phyloP scores from a whole-genome alignment of 2,797 vertebrate genomes.

The Philypnodon macrostomus region DNA sequence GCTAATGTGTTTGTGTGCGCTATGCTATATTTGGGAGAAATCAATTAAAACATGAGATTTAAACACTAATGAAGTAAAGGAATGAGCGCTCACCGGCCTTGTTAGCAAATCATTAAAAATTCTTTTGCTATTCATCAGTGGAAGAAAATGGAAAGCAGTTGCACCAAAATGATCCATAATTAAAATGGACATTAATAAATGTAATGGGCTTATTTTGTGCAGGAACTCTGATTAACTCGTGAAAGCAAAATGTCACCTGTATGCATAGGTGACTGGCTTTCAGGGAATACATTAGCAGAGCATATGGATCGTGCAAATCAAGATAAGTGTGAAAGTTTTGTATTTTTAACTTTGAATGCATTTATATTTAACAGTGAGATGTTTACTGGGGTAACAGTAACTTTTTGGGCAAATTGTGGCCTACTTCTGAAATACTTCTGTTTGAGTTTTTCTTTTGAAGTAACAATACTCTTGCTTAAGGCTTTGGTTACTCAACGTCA shows the following conservation, averaged over 20 bases:
- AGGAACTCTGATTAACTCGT: conserved; percentile 51
- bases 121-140: conserved; percentile 48
- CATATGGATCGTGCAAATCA: conserved; percentile 38
- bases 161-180: conserved; percentile 53
- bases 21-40: conserved; percentile 25
- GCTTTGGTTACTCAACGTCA: too few relatives aligned
- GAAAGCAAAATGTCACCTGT: conserved; percentile 57
- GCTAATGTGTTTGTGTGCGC: conserved; percentile 21
- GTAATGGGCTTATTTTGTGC: conserved; percentile 54
- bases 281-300: conserved; percentile 31
- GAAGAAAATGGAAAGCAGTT: conserved; percentile 58
- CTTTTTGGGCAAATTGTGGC: too few relatives aligned
- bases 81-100: conserved; percentile 32
- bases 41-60: conserved; percentile 40
- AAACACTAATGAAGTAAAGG: conserved; percentile 44
- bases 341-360: too few relatives aligned
- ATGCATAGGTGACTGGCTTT: conserved; percentile 29
- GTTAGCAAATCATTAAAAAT: conserved; percentile 54
- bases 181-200: conserved; percentile 71
- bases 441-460: too few relatives aligned
- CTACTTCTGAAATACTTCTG: not conserved
- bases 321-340: conserved; percentile 15
- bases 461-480: too few relatives aligned
- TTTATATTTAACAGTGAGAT: too few relatives aligned
- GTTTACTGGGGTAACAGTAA: too few relatives aligned